Percentiles rank a stretch among this genome's conserved stretches.
Conservation (phyloP, 2,113 vertebrate species). For the Psophia crepitans region DNA sequence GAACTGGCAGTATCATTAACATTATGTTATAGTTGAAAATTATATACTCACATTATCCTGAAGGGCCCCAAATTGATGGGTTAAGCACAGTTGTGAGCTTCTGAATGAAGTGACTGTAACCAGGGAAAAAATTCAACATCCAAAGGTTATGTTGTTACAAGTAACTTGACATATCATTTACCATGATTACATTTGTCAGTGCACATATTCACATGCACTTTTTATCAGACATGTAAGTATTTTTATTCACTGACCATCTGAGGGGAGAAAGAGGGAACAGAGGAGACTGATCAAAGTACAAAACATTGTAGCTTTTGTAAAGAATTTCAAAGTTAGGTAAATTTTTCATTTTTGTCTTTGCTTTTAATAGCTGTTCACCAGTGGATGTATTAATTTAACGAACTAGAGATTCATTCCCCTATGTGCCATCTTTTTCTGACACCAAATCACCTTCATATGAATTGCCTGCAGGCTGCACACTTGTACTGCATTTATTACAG, state of each 20-base stretch:
- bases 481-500: background rate
- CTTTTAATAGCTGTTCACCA: background rate
- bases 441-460: background rate
- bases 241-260: background rate
- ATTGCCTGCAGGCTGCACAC: conserved; percentile 44
- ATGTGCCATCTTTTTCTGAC: background rate
- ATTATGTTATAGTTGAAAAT: background rate
- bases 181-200: background rate
- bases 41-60: background rate
- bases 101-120: background rate
- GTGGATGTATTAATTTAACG: background rate
- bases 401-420: background rate
- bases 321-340: accelerated
- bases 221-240: background rate
- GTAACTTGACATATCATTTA: background rate
- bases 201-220: background rate
- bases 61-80: background rate
- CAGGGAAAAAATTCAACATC: background rate
- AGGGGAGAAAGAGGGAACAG: background rate
- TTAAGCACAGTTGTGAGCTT: background rate
- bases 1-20: background rate
- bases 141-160: background rate
- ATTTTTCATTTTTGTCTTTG: background rate
- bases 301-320: background rate
- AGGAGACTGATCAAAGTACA: background rate